phyloP scores from a whole-genome alignment of 2,888 invertebrate genomes.

The Glomeris marginata region DNA sequence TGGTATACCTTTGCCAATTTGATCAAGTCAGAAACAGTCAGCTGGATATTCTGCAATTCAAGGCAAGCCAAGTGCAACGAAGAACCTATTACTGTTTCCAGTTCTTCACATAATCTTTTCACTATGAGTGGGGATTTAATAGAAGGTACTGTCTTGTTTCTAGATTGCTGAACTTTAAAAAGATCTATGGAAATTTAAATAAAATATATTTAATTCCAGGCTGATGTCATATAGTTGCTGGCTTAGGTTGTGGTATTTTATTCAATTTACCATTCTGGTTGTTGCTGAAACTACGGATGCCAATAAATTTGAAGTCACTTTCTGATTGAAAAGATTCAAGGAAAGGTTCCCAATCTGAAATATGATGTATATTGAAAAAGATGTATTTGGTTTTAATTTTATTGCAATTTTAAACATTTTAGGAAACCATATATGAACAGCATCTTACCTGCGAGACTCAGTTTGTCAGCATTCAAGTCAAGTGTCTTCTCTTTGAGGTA shows the following conservation, averaged over 20 bases:
- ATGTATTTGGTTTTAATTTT: not conserved
- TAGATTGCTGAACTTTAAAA: not conserved
- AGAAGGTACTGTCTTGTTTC: not conserved
- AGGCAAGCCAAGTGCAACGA: conserved; percentile 5
- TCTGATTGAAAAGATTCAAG: not conserved
- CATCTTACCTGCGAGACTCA: conserved; percentile 2
- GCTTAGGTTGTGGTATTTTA: no score
- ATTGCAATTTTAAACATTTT: not conserved
- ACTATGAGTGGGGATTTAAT: not conserved
- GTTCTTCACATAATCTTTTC: no score
- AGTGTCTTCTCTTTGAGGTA: conserved; percentile 3
- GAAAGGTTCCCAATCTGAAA: conserved; percentile 9
- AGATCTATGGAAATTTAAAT: not conserved
- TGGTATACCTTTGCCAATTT: not conserved
- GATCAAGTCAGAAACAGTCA: not conserved
- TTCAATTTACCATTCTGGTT: not conserved
- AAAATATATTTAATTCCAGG: not conserved
- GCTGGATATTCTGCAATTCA: conserved; percentile 6
- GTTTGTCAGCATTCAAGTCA: conserved; percentile 11
- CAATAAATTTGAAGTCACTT: conserved; percentile 4
- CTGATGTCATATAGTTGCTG: not conserved
- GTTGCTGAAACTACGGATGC: conserved; percentile 5
- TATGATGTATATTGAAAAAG: not conserved
- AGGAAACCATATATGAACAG: not conserved
- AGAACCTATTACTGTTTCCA: no score